Base-by-base conservation (phyloP, 2,797 vertebrate genomes). In the Lycodopsis pacificus region DNA sequence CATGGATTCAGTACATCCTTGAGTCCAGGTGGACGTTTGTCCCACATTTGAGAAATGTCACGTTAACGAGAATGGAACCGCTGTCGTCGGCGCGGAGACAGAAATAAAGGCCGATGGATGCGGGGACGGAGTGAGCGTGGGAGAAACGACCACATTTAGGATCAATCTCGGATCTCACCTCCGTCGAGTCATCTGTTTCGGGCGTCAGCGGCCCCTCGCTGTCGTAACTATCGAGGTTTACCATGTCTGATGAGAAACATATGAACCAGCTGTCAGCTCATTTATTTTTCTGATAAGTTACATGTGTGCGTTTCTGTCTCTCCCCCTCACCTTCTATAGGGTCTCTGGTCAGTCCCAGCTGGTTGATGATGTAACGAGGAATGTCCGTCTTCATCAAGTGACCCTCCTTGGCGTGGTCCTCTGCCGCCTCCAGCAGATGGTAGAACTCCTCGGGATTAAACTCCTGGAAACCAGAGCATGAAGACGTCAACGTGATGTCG, bases 391-490 rank as follows among this genome's bases (percentile, higher is more conserved):
- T 98, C 91, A 98, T 96, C 19, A 97, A 90, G 74, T 97, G 97
- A 9, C 96, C 97, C 86, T 97, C 97, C 85, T 98, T 97, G 63
- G 97, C 97, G 0, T 98, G 97, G 73, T 97, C 97, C 87, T 98
- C 97, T 0, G 97, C 97, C 0, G 96, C 97, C 76, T 98, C 96
- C 91, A 98, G 91, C 79, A 98, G 93, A 79, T 97, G 97, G 89
- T 98, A 98, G 85, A 97, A 98, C 88, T 97, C 96, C 71, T 97
- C 97, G 0, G 97, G 97, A 77, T 98, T 97, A 81, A 98, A 98
- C 91, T 98, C 97, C 97, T 98, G 88, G 2, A 77, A 71, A 71
- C 2, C 32, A 81, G 12, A 76, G 14, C 53, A 67, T 25, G 2
- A 22, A 25, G 11, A 12, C 20, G 9, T 15, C 4, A 59, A 12